Conservation (phyloP, 1,140 invertebrate genomes). For the Lepeophtheirus salmonis region DNA sequence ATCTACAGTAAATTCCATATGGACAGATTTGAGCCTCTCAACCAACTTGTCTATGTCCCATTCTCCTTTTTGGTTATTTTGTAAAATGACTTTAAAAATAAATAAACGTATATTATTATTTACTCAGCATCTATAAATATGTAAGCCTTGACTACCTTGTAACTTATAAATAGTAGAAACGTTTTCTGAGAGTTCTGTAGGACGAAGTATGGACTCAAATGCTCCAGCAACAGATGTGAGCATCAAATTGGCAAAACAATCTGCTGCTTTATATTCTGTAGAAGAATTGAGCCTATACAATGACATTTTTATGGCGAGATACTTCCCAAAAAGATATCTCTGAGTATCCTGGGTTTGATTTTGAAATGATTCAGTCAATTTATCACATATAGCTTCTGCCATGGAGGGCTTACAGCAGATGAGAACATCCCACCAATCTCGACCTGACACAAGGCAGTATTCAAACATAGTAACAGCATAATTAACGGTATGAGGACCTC, state of each 20-base stretch:
- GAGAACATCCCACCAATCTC: conserved; percentile 12
- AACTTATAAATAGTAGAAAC: too few relatives aligned
- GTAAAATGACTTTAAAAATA: too few relatives aligned
- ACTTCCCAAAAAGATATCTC: neutral
- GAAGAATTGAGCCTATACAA: neutral
- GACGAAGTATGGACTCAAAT: neutral
- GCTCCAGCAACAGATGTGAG: neutral
- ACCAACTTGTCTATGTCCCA: too few relatives aligned
- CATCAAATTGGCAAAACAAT: neutral
- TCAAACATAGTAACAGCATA: conserved; percentile 4
- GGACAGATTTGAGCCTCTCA: too few relatives aligned
- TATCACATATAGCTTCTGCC: neutral
- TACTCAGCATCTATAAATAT: too few relatives aligned
- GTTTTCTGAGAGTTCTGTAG: neutral
- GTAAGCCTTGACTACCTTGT: too few relatives aligned
- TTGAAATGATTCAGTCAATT: neutral
- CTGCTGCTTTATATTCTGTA: conserved; percentile 3
- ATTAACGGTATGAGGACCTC: neutral
- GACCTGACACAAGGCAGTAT: conserved; percentile 9
- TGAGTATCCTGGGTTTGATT: neutral
- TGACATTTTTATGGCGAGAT: neutral
- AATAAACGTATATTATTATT: too few relatives aligned
- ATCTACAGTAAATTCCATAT: too few relatives aligned
- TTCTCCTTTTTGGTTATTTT: too few relatives aligned
- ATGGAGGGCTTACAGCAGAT: neutral